A percentile compares a stretch with the other conserved stretches of the same genome.
Conservation (phyloP, 2,113 vertebrate genomes). For the Ictalurus punctatus region DNA sequence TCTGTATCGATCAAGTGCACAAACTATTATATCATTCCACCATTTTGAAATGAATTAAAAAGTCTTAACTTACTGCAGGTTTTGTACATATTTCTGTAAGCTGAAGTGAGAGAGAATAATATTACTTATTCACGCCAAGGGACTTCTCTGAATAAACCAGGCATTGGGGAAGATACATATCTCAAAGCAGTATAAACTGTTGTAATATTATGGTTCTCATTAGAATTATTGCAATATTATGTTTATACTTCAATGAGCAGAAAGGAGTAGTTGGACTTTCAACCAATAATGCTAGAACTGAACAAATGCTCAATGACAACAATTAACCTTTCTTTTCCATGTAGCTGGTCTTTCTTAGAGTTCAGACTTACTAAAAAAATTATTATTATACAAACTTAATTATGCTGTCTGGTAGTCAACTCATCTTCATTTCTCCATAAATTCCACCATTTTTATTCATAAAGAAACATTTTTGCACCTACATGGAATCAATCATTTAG, state of each 20-base stretch:
- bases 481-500: constrained; percentile 21
- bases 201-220: constrained; percentile 26
- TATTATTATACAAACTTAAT: not conserved
- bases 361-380: not conserved
- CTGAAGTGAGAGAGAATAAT: constrained; percentile 52
- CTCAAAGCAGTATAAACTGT: constrained; percentile 14
- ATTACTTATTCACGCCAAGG: constrained; percentile 64
- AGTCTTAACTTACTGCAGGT: constrained; percentile 31
- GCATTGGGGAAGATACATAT: constrained; percentile 23
- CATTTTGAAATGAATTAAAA: constrained; percentile 23
- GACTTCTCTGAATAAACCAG: constrained; percentile 47
- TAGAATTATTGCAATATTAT: constrained; percentile 5
- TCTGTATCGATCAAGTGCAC: not conserved
- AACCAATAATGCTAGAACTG: not conserved
- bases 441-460: not conserved
- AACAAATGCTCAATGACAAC: not conserved
- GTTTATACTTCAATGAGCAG: not conserved
- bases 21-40: not conserved
- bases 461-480: constrained; percentile 14
- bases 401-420: constrained; percentile 5
- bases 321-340: not conserved
- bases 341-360: not conserved
- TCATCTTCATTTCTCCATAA: not conserved
- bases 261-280: not conserved
- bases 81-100: constrained; percentile 64